phyloP scores from a whole-genome alignment of 2,797 vertebrate species.

The Lacerta viridis region DNA sequence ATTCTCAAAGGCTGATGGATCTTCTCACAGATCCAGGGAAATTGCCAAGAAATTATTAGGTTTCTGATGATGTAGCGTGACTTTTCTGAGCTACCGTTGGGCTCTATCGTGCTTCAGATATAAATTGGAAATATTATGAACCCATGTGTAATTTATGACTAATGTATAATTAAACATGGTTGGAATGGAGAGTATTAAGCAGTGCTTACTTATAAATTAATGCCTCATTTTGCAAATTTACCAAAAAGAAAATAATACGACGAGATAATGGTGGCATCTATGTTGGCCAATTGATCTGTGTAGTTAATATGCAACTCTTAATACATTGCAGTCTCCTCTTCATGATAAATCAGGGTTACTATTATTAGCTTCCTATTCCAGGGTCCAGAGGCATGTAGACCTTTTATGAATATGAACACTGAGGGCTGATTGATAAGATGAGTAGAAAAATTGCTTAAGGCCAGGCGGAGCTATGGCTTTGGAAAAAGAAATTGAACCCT shows the following conservation, averaged over 20 bases:
- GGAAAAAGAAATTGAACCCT: slow-evolving; percentile 37
- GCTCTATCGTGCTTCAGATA: slow-evolving; percentile 20
- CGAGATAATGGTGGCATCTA: slow-evolving; percentile 35
- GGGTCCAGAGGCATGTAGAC: slow-evolving; percentile 5
- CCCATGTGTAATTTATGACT: slow-evolving; percentile 22
- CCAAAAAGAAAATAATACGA: slow-evolving; percentile 42
- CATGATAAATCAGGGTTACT: slow-evolving; percentile 52
- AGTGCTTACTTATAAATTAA: slow-evolving; percentile 37
- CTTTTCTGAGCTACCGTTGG: background rate
- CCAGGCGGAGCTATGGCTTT: slow-evolving; percentile 60
- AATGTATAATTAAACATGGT: slow-evolving; percentile 34
- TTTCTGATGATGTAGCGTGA: background rate
- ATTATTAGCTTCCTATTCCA: slow-evolving; percentile 56
- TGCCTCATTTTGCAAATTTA: slow-evolving; percentile 46
- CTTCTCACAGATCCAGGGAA: background rate
- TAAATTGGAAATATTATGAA: slow-evolving; percentile 3
- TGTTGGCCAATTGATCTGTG: slow-evolving; percentile 54
- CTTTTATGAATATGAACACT: background rate
- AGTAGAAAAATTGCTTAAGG: slow-evolving; percentile 47
- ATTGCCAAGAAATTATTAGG: background rate
- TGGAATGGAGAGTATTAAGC: slow-evolving; percentile 1
- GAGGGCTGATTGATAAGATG: slow-evolving; percentile 45
- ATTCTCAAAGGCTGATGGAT: background rate
- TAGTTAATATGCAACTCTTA: slow-evolving; percentile 63
- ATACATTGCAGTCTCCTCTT: slow-evolving; percentile 56